Evolutionary conservation across 2,113 vertebrate genomes (phyloP).

Genomic region (Corynorhinus townsendii): DNA sequence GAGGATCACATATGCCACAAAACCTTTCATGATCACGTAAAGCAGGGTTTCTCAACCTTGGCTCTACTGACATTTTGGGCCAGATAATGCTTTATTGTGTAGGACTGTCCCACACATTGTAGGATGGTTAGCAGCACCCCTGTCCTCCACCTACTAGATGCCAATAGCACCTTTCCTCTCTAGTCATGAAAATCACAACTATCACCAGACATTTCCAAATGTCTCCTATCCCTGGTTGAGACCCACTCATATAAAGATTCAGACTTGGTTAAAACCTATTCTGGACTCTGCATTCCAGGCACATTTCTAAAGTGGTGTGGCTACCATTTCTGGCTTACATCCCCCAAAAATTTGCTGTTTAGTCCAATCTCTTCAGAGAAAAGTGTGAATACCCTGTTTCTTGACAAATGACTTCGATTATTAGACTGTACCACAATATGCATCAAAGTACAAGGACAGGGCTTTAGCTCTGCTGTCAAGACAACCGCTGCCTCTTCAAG

Average conservation of each 20-base stretch:
- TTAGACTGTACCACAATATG: slow-evolving; percentile 77
- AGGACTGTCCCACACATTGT: background rate
- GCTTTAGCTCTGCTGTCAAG: slow-evolving; percentile 84
- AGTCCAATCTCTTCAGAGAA: slow-evolving; percentile 73
- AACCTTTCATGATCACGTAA: background rate
- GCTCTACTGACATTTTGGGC: background rate
- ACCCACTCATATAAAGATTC: background rate
- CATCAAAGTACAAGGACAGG: slow-evolving; percentile 80
- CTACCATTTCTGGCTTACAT: slow-evolving; percentile 30
- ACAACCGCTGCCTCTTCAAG: slow-evolving; percentile 84
- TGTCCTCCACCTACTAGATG: background rate
- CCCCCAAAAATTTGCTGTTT: slow-evolving; percentile 57
- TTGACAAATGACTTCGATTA: slow-evolving; percentile 76
- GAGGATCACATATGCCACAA: background rate
- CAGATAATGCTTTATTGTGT: background rate
- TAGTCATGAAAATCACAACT: background rate
- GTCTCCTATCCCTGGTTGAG: background rate
- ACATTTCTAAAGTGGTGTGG: slow-evolving; percentile 16
- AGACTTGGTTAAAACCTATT: background rate
- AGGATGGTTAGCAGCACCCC: background rate
- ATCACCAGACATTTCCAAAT: background rate
- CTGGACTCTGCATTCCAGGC: slow-evolving; percentile 29
- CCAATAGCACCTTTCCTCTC: background rate
- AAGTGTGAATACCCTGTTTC: slow-evolving; percentile 74
- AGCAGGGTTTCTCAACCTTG: background rate